These are phyloP conservation scores for Redunca redunca DNA, from an alignment of 2,113 vertebrate genomes.

Conservation along the genomic window DNA sequence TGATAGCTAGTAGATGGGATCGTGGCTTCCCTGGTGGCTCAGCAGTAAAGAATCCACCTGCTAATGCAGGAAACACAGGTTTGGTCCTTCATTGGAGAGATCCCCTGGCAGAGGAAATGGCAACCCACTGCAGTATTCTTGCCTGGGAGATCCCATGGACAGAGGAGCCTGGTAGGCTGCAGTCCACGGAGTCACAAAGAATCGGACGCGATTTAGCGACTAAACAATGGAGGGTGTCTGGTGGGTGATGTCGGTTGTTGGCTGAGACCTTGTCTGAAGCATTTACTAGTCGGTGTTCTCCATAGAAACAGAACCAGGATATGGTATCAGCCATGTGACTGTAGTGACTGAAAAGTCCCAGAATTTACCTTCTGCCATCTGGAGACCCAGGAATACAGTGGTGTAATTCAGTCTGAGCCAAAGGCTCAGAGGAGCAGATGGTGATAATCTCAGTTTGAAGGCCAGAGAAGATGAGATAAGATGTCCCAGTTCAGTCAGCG, in stretches of 20 bases:
- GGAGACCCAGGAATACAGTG: not conserved
- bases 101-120: not conserved
- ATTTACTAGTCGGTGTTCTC: not conserved
- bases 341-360: not conserved
- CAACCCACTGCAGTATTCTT: not conserved
- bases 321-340: not conserved
- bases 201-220: accelerated
- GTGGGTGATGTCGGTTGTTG: not conserved
- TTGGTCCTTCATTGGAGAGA: not conserved
- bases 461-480: not conserved
- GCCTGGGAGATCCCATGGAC: not conserved
- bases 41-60: not conserved
- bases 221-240: not conserved
- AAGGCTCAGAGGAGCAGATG: not conserved
- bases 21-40: not conserved
- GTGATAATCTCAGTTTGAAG: not conserved
- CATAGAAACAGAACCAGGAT: not conserved
- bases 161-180: not conserved
- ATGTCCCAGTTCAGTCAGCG: not conserved
- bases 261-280: not conserved
- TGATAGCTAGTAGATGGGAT: not conserved
- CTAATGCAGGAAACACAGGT: not conserved
- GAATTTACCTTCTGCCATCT: not conserved
- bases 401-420: not conserved
- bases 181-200: not conserved